Base-by-base conservation (phyloP, 2,113 vertebrate genomes). In the Lasiurus borealis region DNA sequence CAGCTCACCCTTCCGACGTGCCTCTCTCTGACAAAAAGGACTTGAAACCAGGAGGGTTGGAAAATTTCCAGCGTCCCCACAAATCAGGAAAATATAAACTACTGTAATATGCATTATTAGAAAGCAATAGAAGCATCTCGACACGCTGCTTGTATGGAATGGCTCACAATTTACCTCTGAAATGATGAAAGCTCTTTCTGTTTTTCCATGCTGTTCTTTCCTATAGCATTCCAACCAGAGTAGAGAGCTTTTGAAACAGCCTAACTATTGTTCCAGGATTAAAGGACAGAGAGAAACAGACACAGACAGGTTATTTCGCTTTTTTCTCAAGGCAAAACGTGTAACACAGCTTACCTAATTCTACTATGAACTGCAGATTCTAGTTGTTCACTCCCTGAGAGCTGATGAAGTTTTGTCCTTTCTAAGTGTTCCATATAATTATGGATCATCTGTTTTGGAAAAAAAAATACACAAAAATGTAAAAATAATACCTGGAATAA, bases 361-460 rank as follows among this genome's bases (percentile, higher is more conserved):
- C 98, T 99, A 97, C 96, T 97, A 85, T 98, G 97, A 64, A 98
- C 94, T 95, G 97, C 97, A 18, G 98, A 97, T 85, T 99, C 99
- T 71, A 98, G 95, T 54, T 98, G 98, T 83, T 99, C 99, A 54
- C 97, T 97, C 85, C 98, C 98, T 4, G 97, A 93, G 73, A 98
- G 97, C 82, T 99, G 99, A 90, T 99, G 99, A 98, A 99, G 98
- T 98, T 99, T 99, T 78, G 98, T 99, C 95, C 99, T 99, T 98
- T 99, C 99, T 98, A 99, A 98, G 96, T 99, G 99, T 96, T 99
- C 99, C 99, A 99, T 99, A 93, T 99, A 99, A 98, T 99, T 99
- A 98, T 99, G 99, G 97, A 99, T 99, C 99, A 99, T 99, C 99
- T 99, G 98, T 75, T 97, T 96, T 96, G 96, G 98, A 97, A 89